These are phyloP conservation scores for Endomychus coccineus DNA, from an alignment of 2,888 invertebrate genomes.

Conservation along the genomic window DNA sequence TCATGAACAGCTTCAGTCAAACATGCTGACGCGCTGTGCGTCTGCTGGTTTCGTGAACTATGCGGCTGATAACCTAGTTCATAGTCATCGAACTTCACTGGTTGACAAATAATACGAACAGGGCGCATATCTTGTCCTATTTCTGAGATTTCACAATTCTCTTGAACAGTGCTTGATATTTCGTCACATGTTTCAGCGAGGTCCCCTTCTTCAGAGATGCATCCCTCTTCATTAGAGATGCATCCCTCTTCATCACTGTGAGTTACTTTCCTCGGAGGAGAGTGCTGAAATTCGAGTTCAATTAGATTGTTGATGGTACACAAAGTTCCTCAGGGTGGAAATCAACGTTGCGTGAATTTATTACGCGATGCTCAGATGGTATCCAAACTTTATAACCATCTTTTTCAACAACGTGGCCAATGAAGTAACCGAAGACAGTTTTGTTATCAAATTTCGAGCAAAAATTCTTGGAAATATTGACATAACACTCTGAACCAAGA, in stretches of 20 bases:
- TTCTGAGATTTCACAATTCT: too few species aligned
- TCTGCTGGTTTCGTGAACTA: too few species aligned
- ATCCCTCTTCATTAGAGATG: too few species aligned
- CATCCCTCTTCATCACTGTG: too few species aligned
- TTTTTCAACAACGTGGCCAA: slow-evolving; percentile 31
- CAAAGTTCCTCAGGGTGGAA: slow-evolving; percentile 15
- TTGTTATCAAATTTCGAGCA: slow-evolving; percentile 31
- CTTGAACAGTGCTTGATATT: neutral
- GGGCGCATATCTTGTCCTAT: too few species aligned
- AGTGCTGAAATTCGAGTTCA: slow-evolving; percentile 7
- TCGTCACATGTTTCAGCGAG: slow-evolving; percentile 2
- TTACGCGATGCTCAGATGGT: slow-evolving; percentile 12
- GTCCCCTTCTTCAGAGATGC: slow-evolving; percentile 1
- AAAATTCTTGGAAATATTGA: slow-evolving; percentile 23
- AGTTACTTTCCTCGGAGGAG: too few species aligned
- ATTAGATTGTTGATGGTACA: slow-evolving; percentile 12
- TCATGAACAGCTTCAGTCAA: slow-evolving; percentile 6
- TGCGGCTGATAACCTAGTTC: slow-evolving; percentile 7
- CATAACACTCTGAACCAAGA: slow-evolving; percentile 29
- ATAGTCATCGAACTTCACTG: slow-evolving; percentile 8
- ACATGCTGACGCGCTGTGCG: slow-evolving; percentile 7
- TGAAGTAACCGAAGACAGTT: slow-evolving; percentile 24
- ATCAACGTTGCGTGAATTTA: slow-evolving; percentile 13
- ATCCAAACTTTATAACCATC: slow-evolving; percentile 17
- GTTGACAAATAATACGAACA: slow-evolving; percentile 6